A percentile compares a stretch with the other conserved stretches of the same genome.
phyloP scores from a whole-genome alignment of 2,797 vertebrate genomes.

The Coccyzus lansbergi region DNA sequence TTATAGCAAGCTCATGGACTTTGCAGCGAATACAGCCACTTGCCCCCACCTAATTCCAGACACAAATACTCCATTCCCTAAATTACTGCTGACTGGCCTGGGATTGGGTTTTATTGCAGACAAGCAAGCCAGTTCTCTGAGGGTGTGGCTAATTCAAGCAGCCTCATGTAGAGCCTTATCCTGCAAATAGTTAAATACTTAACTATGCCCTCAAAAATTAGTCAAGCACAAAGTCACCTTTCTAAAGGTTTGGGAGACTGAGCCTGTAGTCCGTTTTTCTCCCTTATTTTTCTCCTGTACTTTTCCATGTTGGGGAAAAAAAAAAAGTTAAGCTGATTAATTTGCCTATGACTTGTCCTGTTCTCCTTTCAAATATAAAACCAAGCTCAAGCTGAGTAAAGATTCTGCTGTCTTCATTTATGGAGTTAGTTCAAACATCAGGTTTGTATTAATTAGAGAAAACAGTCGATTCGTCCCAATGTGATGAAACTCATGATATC shows the following conservation, averaged over 20 bases:
- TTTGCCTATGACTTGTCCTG: neutral
- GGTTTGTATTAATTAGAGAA: neutral
- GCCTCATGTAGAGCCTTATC: neutral
- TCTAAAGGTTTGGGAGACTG: neutral
- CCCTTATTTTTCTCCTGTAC: neutral
- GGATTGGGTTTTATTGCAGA: conserved; percentile 23
- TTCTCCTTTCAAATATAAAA: neutral
- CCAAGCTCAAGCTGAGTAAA: neutral
- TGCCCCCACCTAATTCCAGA: neutral
- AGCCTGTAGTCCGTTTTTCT: neutral
- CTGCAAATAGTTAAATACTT: conserved; percentile 3
- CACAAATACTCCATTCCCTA: neutral
- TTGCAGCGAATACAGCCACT: neutral
- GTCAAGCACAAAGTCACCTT: neutral
- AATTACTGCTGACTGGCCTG: conserved; percentile 4
- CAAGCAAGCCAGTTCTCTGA: neutral
- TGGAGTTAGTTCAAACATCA: neutral
- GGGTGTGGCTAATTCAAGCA: neutral
- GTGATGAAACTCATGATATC: neutral
- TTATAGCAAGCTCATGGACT: accelerated
- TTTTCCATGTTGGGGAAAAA: neutral
- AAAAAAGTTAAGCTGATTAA: neutral
- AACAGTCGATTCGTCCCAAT: neutral
- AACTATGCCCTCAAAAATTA: neutral
- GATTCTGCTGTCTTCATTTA: neutral